phyloP scores from a whole-genome alignment of 2,888 invertebrate genomes.

The Steinernema scapterisci region DNA sequence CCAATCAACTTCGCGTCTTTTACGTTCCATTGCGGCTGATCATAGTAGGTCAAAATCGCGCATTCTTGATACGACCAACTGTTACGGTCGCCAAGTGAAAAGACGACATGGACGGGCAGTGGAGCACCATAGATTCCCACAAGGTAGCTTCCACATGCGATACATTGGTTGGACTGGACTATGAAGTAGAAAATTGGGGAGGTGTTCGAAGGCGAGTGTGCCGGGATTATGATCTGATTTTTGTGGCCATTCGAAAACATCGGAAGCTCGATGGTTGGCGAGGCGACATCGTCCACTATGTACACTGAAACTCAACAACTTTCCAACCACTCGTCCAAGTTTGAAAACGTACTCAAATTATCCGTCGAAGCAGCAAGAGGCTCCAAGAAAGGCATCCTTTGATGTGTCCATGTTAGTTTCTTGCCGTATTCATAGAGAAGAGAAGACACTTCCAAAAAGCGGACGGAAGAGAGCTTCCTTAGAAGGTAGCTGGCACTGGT shows the following conservation, averaged over 20 bases:
- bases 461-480: constrained; percentile 44
- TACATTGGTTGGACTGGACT: constrained; percentile 1
- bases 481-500: constrained; percentile 45
- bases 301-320: constrained; percentile 44
- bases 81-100: constrained; percentile 23
- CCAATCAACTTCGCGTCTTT: constrained; percentile 50
- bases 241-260: constrained; percentile 34
- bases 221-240: not conserved
- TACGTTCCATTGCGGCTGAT: constrained; percentile 47
- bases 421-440: constrained; percentile 51
- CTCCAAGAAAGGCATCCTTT: constrained; percentile 44
- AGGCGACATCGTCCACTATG: constrained; percentile 40
- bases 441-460: constrained; percentile 46
- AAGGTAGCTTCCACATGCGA: constrained; percentile 10
- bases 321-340: too few relatives aligned
- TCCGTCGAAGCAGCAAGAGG: constrained; percentile 47
- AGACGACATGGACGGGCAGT: not conserved
- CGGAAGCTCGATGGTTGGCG: constrained; percentile 33
- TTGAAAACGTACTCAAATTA: constrained; percentile 47
- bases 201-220: too few relatives aligned
- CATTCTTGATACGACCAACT: constrained; percentile 30
- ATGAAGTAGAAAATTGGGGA: constrained; percentile 18
- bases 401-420: constrained; percentile 45
- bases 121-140: constrained; percentile 4
- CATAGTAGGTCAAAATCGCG: not conserved